These are phyloP conservation scores for Rousettus madagascariensis DNA, from an alignment of 2,797 vertebrate genomes.

Conservation along the genomic window DNA sequence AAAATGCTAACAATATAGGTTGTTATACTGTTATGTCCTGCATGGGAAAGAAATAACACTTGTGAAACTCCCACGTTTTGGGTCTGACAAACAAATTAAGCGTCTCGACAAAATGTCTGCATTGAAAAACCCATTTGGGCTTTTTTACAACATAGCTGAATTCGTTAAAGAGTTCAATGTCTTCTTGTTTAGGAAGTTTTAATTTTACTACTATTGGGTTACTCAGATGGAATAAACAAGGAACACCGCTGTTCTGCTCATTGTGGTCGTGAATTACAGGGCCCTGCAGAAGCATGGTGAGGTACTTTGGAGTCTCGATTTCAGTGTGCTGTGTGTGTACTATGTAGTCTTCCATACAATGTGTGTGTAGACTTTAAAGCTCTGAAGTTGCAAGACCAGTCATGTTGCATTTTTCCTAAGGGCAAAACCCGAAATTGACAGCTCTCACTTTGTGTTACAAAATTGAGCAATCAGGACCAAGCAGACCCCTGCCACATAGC, in stretches of 20 bases:
- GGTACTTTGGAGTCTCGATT: slow-evolving; percentile 58
- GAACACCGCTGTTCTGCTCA: slow-evolving; percentile 60
- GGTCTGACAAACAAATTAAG: slow-evolving; percentile 80
- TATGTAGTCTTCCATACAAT: background rate
- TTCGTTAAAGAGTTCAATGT: slow-evolving; percentile 70
- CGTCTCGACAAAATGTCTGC: slow-evolving; percentile 77
- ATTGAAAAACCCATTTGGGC: slow-evolving; percentile 72
- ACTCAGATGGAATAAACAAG: slow-evolving; percentile 77
- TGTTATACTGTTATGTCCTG: slow-evolving; percentile 52
- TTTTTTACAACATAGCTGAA: slow-evolving; percentile 72
- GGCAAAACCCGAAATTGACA: slow-evolving; percentile 48
- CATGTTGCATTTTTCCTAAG: slow-evolving; percentile 64
- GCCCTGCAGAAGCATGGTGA: slow-evolving; percentile 41
- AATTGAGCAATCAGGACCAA: slow-evolving; percentile 60
- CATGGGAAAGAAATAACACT: slow-evolving; percentile 63
- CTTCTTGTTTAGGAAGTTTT: slow-evolving; percentile 80
- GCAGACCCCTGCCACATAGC: slow-evolving; percentile 25
- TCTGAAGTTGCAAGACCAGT: slow-evolving; percentile 25
- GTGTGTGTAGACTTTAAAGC: background rate
- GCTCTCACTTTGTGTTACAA: slow-evolving; percentile 53
- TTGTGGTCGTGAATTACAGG: slow-evolving; percentile 74
- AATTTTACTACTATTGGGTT: slow-evolving; percentile 77
- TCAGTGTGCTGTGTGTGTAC: slow-evolving; percentile 11
- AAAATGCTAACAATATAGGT: slow-evolving; percentile 46
- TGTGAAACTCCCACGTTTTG: slow-evolving; percentile 68